These are phyloP conservation scores for Syrmaticus mikado DNA, from an alignment of 2,113 vertebrate species.

Conservation along the genomic window DNA sequence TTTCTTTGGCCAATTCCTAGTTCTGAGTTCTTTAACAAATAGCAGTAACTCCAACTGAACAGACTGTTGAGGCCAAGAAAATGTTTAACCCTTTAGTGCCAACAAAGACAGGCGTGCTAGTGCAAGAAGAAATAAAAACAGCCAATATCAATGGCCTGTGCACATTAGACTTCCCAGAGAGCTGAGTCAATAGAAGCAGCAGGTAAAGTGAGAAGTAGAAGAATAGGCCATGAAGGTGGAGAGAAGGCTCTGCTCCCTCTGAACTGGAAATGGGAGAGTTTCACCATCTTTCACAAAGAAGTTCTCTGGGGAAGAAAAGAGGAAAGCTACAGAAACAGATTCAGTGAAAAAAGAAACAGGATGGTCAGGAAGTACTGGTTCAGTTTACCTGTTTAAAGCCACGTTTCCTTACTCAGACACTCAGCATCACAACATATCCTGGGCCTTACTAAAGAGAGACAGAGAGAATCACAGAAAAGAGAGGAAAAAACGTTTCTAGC, in stretches of 20 bases:
- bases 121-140: neutral
- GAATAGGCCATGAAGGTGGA: neutral
- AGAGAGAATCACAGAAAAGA: neutral
- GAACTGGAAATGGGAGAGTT: neutral
- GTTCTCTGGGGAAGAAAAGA: neutral
- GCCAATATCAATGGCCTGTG: neutral
- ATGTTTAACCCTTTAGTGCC: neutral
- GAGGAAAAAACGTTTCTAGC: neutral
- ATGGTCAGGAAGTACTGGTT: neutral
- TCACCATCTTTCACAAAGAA: neutral
- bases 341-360: neutral
- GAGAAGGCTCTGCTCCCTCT: neutral
- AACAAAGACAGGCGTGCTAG: neutral
- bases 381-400: neutral
- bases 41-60: neutral
- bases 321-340: neutral
- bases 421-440: neutral
- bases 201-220: neutral
- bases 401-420: neutral
- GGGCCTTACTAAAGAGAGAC: neutral
- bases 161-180: neutral
- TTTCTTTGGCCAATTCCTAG: neutral
- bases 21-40: neutral
- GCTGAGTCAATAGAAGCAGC: neutral
- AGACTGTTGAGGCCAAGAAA: neutral